These are phyloP conservation scores for Austrofundulus limnaeus DNA, from an alignment of 2,113 vertebrate genomes.

Conservation along the genomic window DNA sequence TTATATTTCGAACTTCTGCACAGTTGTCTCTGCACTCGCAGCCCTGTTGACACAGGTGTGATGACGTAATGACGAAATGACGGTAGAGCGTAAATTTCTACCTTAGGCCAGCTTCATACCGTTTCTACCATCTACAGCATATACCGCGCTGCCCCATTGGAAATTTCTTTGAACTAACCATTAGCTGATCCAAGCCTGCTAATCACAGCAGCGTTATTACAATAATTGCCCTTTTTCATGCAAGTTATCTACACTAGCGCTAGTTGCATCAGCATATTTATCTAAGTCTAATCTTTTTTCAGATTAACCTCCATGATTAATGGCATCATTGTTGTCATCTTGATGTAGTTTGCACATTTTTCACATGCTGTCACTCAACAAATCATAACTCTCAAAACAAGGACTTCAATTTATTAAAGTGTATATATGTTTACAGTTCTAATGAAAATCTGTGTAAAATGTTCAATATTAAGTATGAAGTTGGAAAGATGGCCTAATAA, in stretches of 20 bases:
- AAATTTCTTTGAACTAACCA: slow-evolving; percentile 33
- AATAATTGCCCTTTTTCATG: slow-evolving; percentile 44
- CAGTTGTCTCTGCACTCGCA: no score
- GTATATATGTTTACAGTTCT: slow-evolving; percentile 39
- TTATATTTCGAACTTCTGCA: no score
- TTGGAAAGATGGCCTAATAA: slow-evolving; percentile 64
- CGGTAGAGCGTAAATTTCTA: no score
- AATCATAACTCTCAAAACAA: slow-evolving; percentile 53
- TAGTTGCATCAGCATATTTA: slow-evolving; percentile 59
- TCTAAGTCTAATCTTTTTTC: slow-evolving; percentile 58
- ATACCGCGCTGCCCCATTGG: no score
- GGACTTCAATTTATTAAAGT: slow-evolving; percentile 48
- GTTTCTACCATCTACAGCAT: no score
- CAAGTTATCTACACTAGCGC: slow-evolving; percentile 44
- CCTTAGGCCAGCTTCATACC: no score
- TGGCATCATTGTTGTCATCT: slow-evolving; percentile 53
- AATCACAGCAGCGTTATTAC: slow-evolving; percentile 21
- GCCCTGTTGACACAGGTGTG: no score
- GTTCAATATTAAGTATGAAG: no score
- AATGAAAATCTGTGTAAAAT: slow-evolving; percentile 39
- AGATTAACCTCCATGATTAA: slow-evolving; percentile 55
- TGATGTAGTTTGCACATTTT: slow-evolving; percentile 60
- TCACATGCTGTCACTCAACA: slow-evolving; percentile 52
- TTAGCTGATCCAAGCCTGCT: slow-evolving; percentile 37
- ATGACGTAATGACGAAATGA: no score